phyloP scores from a whole-genome alignment of 2,888 invertebrate genomes.

The Dryobota labecula region DNA sequence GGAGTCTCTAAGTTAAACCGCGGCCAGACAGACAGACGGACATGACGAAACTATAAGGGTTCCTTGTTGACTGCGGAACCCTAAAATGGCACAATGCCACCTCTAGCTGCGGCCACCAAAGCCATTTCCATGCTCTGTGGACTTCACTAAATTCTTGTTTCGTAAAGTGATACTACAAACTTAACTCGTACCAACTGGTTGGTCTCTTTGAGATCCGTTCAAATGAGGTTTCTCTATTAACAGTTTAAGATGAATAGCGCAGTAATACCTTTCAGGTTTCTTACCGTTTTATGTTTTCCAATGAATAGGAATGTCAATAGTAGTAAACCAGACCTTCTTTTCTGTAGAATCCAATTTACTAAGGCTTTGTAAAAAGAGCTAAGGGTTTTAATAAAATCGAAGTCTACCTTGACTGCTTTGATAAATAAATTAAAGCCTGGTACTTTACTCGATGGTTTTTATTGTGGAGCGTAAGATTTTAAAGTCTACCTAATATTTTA shows the following conservation, averaged over 20 bases:
- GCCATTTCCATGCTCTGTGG: not conserved
- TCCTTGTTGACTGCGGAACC: too few species aligned
- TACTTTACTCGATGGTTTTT: not conserved
- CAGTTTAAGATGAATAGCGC: constrained; percentile 48
- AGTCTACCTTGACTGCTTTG: not conserved
- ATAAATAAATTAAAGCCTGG: constrained; percentile 8
- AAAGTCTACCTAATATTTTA: too few species aligned
- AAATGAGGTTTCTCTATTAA: constrained; percentile 47
- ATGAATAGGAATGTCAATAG: constrained; percentile 47
- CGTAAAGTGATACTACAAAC: constrained; percentile 48
- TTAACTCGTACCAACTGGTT: constrained; percentile 23
- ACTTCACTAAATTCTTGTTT: constrained; percentile 30
- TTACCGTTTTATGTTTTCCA: constrained; percentile 39
- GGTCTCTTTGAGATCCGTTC: constrained; percentile 36
- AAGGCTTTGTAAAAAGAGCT: constrained; percentile 32
- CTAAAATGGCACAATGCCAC: not conserved
- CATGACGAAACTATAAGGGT: too few species aligned
- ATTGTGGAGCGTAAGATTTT: not conserved
- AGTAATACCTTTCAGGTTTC: constrained; percentile 31
- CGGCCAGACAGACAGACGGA: too few species aligned
- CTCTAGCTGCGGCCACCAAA: not conserved
- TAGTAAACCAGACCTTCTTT: constrained; percentile 37
- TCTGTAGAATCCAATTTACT: constrained; percentile 48
- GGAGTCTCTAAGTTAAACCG: too few species aligned
- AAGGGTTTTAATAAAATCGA: constrained; percentile 12